phyloP scores from a whole-genome alignment of 2,888 invertebrate species.

The Zaprionus obscuricornis region DNA sequence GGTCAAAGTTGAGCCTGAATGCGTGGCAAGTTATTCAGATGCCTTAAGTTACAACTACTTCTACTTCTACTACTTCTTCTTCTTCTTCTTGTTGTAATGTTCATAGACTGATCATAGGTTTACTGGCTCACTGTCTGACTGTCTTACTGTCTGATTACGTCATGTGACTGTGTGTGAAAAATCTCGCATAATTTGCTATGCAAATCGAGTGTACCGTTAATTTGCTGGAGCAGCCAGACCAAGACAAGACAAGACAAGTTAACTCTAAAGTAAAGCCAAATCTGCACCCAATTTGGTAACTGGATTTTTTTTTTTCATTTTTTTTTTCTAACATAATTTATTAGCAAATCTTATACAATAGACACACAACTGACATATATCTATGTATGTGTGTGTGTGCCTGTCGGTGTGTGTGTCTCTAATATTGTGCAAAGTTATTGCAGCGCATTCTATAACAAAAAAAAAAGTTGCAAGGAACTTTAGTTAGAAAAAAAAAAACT shows the following conservation, averaged over 20 bases:
- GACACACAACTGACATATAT: constrained; percentile 13
- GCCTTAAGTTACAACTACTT: no score
- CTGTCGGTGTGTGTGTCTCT: no score
- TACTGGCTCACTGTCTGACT: no score
- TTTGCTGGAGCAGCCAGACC: constrained; percentile 53
- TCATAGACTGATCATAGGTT: no score
- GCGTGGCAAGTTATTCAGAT: constrained; percentile 55
- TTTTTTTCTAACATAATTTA: constrained; percentile 73
- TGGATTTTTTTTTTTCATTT: no score
- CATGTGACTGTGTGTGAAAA: constrained; percentile 59
- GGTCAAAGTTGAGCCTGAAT: constrained; percentile 59
- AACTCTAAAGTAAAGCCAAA: constrained; percentile 26
- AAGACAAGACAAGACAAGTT: constrained; percentile 15
- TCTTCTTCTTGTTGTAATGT: constrained; percentile 24
- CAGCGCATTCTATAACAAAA: no score
- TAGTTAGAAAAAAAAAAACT: constrained; percentile 51
- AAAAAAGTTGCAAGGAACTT: constrained; percentile 70
- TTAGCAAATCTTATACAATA: constrained; percentile 38
- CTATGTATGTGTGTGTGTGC: constrained; percentile 11
- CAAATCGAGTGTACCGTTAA: constrained; percentile 77
- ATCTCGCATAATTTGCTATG: constrained; percentile 79
- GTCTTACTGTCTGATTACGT: constrained; percentile 48
- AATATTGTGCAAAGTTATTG: no score
- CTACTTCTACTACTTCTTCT: no score
- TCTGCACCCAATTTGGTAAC: constrained; percentile 77